Evolutionary conservation across 2,888 invertebrate species (phyloP).

Genomic region (Teleogryllus oceanicus): DNA sequence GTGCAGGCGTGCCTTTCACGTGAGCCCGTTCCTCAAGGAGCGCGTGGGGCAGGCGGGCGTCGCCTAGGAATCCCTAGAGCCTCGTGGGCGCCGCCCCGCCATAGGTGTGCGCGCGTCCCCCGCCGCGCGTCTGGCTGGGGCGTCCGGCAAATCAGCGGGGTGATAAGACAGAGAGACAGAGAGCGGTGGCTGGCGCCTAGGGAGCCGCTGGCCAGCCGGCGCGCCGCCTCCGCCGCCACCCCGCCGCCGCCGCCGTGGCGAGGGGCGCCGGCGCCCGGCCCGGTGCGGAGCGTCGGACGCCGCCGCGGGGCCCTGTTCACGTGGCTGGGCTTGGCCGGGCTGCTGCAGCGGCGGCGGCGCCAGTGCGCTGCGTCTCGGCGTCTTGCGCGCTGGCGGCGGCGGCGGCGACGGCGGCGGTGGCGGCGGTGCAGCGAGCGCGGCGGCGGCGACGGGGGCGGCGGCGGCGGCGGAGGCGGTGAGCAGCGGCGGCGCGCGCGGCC

Average conservation of each 20-base stretch:
- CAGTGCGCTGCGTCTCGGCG: constrained; percentile 1
- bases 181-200: background rate
- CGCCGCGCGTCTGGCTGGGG: background rate
- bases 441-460: background rate
- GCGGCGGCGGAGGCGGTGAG: background rate
- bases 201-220: background rate
- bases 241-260: background rate
- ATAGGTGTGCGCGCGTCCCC: no score
- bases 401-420: background rate
- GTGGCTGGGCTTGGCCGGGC: background rate
- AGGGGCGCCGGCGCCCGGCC: background rate
- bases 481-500: background rate
- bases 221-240: background rate
- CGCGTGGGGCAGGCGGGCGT: no score
- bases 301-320: background rate
- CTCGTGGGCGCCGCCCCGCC: no score
- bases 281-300: background rate
- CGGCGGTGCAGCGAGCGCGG: background rate
- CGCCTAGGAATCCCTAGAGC: no score
- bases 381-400: background rate
- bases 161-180: constrained; percentile 9
- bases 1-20: no score
- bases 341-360: background rate
- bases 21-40: no score
- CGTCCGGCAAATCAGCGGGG: constrained; percentile 11